Base-by-base conservation (phyloP, 2,797 vertebrate genomes). In the Nannoperca obscura region DNA sequence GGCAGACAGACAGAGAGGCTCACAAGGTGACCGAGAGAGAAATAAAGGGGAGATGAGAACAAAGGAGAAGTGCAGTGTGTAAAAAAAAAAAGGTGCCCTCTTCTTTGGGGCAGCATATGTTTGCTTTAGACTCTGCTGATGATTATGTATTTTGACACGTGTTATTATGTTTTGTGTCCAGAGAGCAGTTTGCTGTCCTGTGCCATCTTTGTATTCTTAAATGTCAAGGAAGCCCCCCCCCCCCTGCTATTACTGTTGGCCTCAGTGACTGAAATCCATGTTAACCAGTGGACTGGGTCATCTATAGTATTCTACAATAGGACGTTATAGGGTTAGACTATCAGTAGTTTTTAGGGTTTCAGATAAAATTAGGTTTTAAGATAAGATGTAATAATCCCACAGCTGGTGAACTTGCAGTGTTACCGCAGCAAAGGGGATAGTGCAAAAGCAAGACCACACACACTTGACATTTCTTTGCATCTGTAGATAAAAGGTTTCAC, bases 1-100 rank as follows among this genome's bases (percentile, higher is more conserved):
- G n/a, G n/a, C n/a, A n/a, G n/a, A n/a, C n/a, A 52, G 44, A 63
- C n/a, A 34, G 22, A 44, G 69, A 27, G 63, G 62, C 74, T 63
- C 78, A 57, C 85, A 90, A 88, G 84, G 88, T 89, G 87, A 89
- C 84, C 49, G 55, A 73, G 20, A 63, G 47, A 81, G 27, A 38
- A 55, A 17, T 22, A 53, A 60, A 52, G 42, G 49, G 52, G 58
- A 24, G 50, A 27, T 40, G 44, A 60, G 61, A 71, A 79, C 54
- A 78, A 81, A 85, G 76, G 72, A 81, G 22, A 68, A 66, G 72
- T 81, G 75, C 74, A 66, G 19, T n/a, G 36, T 58, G 7, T 14
- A 38, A 44, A 49, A 10, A 2, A 14, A 8, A 44, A 54, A 57
- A 22, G 27, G 67, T 47, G 61, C 22, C 1, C 8, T 36, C 9